Percentiles rank a stretch among this genome's conserved stretches.
These are phyloP conservation scores for Ernsta delagoae DNA, from an alignment of 2,888 invertebrate genomes.

Conservation along the genomic window DNA sequence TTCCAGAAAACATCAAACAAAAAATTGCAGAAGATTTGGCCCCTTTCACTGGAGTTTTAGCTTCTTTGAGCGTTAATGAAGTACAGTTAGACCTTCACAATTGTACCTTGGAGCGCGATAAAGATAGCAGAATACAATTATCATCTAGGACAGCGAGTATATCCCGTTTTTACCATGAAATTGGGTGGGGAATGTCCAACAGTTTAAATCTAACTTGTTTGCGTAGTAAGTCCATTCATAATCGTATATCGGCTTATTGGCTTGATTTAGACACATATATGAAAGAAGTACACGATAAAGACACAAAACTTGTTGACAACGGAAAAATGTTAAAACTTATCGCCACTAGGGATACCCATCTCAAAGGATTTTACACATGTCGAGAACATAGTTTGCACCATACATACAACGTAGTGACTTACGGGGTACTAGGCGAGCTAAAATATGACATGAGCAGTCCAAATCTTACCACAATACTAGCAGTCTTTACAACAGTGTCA, in stretches of 20 bases:
- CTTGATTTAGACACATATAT: constrained; percentile 63
- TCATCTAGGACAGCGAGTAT: constrained; percentile 73
- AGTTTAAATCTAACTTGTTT: constrained; percentile 72
- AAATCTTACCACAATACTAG: constrained; percentile 62
- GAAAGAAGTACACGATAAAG: constrained; percentile 50
- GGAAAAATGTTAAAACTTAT: constrained; percentile 66
- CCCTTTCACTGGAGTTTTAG: constrained; percentile 62
- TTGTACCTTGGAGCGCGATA: constrained; percentile 61
- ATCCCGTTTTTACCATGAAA: constrained; percentile 74
- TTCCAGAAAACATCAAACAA: constrained; percentile 55
- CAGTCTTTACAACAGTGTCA: constrained; percentile 63
- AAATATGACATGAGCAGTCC: constrained; percentile 60
- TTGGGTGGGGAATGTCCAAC: constrained; percentile 68
- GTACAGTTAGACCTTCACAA: constrained; percentile 62
- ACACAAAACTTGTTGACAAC: constrained; percentile 60
- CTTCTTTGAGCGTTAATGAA: constrained; percentile 61
- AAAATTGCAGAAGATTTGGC: constrained; percentile 54
- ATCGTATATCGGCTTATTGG: constrained; percentile 60
- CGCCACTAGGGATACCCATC: constrained; percentile 61
- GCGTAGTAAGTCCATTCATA: constrained; percentile 54
- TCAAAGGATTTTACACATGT: constrained; percentile 75
- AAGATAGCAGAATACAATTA: constrained; percentile 60
- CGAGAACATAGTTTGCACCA: constrained; percentile 60
- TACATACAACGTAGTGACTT: constrained; percentile 70
- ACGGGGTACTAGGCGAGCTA: constrained; percentile 69